Conservation (phyloP, 1,140 invertebrate species). For the Macrocentrus cingulum region DNA sequence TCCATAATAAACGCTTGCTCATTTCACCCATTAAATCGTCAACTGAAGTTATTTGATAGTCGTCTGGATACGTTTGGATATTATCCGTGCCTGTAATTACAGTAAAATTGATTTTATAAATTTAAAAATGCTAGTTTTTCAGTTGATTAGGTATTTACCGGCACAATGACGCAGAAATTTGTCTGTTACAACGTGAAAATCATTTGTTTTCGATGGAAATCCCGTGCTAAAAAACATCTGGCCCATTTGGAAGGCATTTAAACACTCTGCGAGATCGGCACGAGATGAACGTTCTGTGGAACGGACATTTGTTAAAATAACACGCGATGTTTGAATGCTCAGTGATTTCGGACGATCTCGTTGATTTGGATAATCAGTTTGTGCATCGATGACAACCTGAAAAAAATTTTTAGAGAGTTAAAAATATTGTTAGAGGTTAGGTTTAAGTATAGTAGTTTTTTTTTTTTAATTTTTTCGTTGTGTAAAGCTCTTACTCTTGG, state of each 20-base stretch:
- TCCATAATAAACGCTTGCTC: conserved; percentile 74
- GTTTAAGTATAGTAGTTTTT: conserved; percentile 19
- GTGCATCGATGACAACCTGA: conserved; percentile 73
- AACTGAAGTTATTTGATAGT: conserved; percentile 52
- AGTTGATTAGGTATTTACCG: conserved; percentile 49
- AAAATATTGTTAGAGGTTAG: too few relatives aligned
- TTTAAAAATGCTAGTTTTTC: conserved; percentile 28
- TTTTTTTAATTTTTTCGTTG: neutral
- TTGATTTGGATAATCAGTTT: conserved; percentile 70
- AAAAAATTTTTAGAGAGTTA: too few relatives aligned
- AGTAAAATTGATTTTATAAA: conserved; percentile 4
- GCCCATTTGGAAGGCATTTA: conserved; percentile 73
- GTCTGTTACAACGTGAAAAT: conserved; percentile 71
- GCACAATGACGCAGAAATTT: conserved; percentile 75
- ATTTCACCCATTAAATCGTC: conserved; percentile 58
- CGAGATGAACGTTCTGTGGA: conserved; percentile 69
- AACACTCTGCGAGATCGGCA: conserved; percentile 71
- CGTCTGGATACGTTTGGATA: conserved; percentile 51
- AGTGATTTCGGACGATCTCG: conserved; percentile 79
- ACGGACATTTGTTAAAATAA: conserved; percentile 78
- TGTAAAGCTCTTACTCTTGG: conserved; percentile 72
- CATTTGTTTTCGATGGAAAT: conserved; percentile 70
- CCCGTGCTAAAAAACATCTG: conserved; percentile 72
- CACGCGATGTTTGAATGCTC: conserved; percentile 79
- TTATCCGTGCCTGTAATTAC: conserved; percentile 61